Evolutionary conservation across 2,797 vertebrate genomes (phyloP).

Genomic region (Anas georgica): DNA sequence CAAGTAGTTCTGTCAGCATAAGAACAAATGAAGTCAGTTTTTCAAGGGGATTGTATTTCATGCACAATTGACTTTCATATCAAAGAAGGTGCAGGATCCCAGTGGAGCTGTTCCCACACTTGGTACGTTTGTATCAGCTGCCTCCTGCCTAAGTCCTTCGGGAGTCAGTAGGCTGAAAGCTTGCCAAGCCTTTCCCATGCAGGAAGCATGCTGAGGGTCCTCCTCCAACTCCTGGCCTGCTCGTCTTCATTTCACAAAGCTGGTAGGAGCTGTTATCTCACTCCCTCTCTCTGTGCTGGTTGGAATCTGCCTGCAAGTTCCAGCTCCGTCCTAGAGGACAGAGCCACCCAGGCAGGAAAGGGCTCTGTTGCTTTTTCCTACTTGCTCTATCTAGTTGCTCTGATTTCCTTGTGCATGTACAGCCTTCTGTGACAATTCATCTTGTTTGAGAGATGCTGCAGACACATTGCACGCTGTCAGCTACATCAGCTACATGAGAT

Average conservation of each 20-base stretch:
- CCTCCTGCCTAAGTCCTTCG: rapidly evolving
- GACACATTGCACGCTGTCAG: neutral
- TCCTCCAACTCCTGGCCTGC: neutral
- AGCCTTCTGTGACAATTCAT: neutral
- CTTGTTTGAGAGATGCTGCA: neutral
- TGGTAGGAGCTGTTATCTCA: neutral
- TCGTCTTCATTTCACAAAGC: neutral
- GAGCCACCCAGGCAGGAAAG: neutral
- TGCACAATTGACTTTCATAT: neutral
- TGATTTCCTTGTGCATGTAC: neutral
- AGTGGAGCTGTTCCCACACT: neutral
- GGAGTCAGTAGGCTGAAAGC: neutral
- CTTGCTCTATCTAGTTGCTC: neutral
- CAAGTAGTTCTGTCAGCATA: neutral
- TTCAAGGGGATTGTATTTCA: neutral
- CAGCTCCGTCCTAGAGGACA: neutral
- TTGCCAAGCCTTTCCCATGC: neutral
- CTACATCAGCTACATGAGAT: neutral
- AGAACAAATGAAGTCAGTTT: neutral
- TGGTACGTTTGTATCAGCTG: rapidly evolving
- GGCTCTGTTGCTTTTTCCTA: neutral
- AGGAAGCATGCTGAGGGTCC: neutral
- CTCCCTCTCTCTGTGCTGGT: neutral
- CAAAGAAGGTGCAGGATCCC: neutral
- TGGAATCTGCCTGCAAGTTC: neutral